Conservation (phyloP, 2,113 vertebrate genomes). For the Poecilia latipinna region DNA sequence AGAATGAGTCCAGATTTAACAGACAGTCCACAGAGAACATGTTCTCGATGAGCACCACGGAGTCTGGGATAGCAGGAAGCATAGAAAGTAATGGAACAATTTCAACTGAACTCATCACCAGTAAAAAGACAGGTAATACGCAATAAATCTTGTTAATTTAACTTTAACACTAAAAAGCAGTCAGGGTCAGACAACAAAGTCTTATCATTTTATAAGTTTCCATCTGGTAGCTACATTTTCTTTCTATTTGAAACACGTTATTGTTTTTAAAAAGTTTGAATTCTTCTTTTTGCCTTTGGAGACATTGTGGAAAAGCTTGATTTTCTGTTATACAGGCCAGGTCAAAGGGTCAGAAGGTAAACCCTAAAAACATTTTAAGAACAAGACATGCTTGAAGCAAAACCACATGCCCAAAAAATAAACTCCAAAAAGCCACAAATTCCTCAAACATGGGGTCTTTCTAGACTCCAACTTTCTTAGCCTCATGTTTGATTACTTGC, state of each 20-base stretch:
- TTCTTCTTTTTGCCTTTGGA: neutral
- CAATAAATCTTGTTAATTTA: neutral
- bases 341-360: neutral
- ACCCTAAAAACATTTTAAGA: conserved; percentile 6
- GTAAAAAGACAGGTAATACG: neutral
- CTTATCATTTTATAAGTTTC: neutral
- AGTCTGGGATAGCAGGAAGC: neutral
- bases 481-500: conserved; percentile 22
- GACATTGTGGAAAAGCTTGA: neutral
- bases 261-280: neutral
- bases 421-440: neutral
- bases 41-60: neutral
- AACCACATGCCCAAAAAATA: conserved; percentile 9
- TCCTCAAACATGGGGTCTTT: conserved; percentile 12
- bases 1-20: neutral
- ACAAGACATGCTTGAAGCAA: neutral
- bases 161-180: neutral
- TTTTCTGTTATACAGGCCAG: conserved; percentile 13
- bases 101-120: neutral
- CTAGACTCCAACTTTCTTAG: conserved; percentile 11
- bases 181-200: neutral
- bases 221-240: neutral
- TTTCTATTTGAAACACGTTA: neutral
- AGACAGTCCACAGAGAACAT: neutral
- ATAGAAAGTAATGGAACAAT: neutral